Evolutionary conservation across 2,113 vertebrate genomes (phyloP).

Genomic region (Dinomys branickii): DNA sequence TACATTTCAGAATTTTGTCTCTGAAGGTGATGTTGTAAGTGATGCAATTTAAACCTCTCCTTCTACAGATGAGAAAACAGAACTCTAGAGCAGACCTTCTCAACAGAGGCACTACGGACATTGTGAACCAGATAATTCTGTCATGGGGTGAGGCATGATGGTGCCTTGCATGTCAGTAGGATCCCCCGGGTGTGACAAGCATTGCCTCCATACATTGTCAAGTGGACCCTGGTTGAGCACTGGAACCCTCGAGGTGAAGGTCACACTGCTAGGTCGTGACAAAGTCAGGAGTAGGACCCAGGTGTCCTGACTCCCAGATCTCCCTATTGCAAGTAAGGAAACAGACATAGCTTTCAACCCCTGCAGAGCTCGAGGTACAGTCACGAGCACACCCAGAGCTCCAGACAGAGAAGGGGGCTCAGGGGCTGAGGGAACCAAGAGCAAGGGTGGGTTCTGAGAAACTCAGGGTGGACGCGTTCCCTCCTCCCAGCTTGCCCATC

Average conservation of each 20-base stretch:
- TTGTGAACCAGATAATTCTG: not conserved
- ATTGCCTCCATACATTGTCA: not conserved
- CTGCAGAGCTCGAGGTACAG: fast-evolving
- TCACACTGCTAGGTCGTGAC: not conserved
- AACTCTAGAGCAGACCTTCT: not conserved
- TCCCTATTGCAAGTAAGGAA: fast-evolving
- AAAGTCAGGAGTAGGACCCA: not conserved
- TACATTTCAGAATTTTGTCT: constrained; percentile 19
- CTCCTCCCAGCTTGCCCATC: not conserved
- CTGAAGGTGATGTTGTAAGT: not conserved
- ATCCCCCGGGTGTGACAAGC: not conserved
- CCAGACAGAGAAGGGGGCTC: fast-evolving
- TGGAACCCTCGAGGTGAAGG: not conserved
- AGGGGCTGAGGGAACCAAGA: no score
- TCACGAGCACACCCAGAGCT: not conserved
- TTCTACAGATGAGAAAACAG: constrained; percentile 15
- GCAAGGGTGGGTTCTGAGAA: not conserved
- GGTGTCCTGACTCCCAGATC: not conserved
- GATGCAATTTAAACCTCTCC: not conserved
- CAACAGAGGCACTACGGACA: fast-evolving
- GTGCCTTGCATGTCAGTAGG: not conserved
- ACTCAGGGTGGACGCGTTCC: fast-evolving
- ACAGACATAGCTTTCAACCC: not conserved
- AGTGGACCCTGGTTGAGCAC: not conserved
- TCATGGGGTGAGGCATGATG: fast-evolving